Percentiles rank a stretch among this genome's conserved stretches.
These are phyloP conservation scores for Ciona savignyi DNA, from an alignment of 23 tunicate genomes.

Conservation along the genomic window DNA sequence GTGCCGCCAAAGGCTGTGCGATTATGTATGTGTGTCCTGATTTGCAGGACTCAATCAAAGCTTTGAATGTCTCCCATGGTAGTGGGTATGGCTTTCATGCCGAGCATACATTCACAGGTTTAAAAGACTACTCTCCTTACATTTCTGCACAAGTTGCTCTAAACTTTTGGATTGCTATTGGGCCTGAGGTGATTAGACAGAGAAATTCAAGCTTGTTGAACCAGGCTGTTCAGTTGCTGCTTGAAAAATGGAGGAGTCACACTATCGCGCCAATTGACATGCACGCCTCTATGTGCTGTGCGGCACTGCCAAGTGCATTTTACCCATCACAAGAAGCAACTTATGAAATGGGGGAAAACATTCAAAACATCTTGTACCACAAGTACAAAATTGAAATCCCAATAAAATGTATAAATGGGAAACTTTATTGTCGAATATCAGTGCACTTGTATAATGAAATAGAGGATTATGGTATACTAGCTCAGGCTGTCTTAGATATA, in stretches of 20 bases:
- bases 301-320: slow-evolving; percentile 45
- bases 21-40: slow-evolving; percentile 60
- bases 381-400: slow-evolving; percentile 68
- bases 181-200: slow-evolving; percentile 39
- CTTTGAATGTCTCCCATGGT: slow-evolving; percentile 77
- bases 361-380: slow-evolving; percentile 63
- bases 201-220: slow-evolving; percentile 14
- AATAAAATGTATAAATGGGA: slow-evolving; percentile 49
- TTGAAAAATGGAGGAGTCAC: slow-evolving; percentile 35
- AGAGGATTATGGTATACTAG: slow-evolving; percentile 46
- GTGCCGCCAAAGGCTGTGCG: slow-evolving; percentile 86
- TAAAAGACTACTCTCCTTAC: slow-evolving; percentile 62
- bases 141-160: slow-evolving; percentile 31
- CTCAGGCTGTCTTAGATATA: slow-evolving; percentile 53
- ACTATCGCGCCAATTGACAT: slow-evolving; percentile 60
- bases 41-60: slow-evolving; percentile 31
- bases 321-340: slow-evolving; percentile 16
- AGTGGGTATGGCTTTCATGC: slow-evolving; percentile 75
- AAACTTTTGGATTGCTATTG: slow-evolving; percentile 68
- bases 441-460: slow-evolving; percentile 68
- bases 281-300: slow-evolving; percentile 75
- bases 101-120: slow-evolving; percentile 56
- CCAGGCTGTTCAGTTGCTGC: slow-evolving; percentile 32
- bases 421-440: slow-evolving; percentile 60
- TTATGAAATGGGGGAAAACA: slow-evolving; percentile 57